These are phyloP conservation scores for Todiramphus chloris DNA, from an alignment of 2,113 vertebrate species.

Conservation along the genomic window DNA sequence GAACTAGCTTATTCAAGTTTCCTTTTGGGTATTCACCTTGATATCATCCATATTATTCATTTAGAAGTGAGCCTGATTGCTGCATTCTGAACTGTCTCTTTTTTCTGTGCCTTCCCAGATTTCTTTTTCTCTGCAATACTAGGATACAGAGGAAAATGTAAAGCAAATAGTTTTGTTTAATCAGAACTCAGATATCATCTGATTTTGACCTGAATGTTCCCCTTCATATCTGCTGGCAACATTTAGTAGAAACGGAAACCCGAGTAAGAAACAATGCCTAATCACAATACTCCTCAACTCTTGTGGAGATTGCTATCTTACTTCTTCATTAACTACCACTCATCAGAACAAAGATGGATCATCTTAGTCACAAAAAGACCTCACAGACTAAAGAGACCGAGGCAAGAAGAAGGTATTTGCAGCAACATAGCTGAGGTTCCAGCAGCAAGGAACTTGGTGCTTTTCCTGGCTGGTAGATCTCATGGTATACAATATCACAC, in stretches of 20 bases:
- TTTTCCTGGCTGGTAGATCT: neutral
- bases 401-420: neutral
- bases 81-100: neutral
- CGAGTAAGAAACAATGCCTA: conserved; percentile 4
- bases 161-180: neutral
- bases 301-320: neutral
- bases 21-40: conserved; percentile 34
- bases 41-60: conserved; percentile 1
- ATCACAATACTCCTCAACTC: neutral
- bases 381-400: neutral
- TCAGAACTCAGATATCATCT: neutral
- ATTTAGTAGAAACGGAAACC: neutral
- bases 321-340: conserved; percentile 1
- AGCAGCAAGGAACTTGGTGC: neutral
- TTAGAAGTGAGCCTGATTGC: conserved; percentile 48
- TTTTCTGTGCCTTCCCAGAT: neutral
- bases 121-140: neutral
- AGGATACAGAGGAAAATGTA: neutral
- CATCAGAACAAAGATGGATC: neutral
- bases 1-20: conserved; percentile 27
- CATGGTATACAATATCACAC: neutral
- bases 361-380: neutral
- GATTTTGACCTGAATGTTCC: neutral
- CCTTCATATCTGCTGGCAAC: neutral
- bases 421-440: neutral